Evolutionary conservation across 1,140 invertebrate genomes (phyloP).

Genomic region (Potamilus streckersoni): DNA sequence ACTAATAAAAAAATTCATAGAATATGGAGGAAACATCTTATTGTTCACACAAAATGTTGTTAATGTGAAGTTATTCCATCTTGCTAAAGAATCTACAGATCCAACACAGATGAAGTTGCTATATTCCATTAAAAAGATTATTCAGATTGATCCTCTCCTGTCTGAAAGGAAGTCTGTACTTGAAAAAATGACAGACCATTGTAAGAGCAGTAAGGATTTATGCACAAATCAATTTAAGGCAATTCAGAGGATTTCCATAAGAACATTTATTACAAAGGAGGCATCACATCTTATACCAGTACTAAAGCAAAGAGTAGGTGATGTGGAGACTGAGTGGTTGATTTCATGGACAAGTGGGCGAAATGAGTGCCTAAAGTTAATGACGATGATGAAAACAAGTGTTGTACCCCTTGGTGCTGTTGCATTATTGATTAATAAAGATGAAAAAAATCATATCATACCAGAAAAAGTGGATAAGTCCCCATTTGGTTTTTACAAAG

Average conservation of each 20-base stretch:
- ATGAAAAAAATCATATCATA: background rate
- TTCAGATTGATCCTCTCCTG: no score
- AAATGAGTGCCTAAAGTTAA: background rate
- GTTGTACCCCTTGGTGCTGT: conserved; percentile 30
- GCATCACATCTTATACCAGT: background rate
- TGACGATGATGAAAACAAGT: conserved; percentile 9
- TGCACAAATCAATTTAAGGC: background rate
- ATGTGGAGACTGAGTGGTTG: conserved; percentile 14
- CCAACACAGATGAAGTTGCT: conserved; percentile 3
- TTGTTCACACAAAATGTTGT: conserved; percentile 63
- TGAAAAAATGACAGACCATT: background rate
- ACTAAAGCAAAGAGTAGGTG: background rate
- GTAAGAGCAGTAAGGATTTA: background rate
- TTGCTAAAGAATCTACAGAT: conserved; percentile 28
- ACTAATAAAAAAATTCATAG: conserved; percentile 50
- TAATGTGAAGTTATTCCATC: conserved; percentile 39
- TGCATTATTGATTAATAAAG: conserved; percentile 7
- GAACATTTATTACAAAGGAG: background rate
- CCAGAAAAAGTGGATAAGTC: background rate
- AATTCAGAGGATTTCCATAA: background rate
- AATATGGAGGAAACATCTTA: conserved; percentile 48
- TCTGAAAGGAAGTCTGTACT: no score
- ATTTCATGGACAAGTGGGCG: conserved; percentile 18
- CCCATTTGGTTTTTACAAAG: conserved; percentile 23
- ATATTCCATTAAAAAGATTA: background rate